Percentiles rank a stretch among this genome's conserved stretches.
phyloP scores from a whole-genome alignment of 1,140 invertebrate genomes.

The Harlomillsia oculata region DNA sequence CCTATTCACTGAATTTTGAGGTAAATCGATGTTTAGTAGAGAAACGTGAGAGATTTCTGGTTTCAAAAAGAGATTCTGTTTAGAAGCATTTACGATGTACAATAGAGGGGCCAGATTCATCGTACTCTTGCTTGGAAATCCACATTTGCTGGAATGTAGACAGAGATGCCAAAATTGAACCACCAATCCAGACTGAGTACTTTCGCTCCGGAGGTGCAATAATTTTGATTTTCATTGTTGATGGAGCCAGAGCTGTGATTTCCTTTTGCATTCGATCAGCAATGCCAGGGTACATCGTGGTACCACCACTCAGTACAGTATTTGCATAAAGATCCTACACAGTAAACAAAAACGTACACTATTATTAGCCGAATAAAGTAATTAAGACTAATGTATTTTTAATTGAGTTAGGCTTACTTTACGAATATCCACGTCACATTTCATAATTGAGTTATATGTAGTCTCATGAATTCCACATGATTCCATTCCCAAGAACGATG shows the following conservation, averaged over 20 bases:
- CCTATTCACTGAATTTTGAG: no score
- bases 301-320: slow-evolving; percentile 70
- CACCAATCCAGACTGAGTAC: slow-evolving; percentile 77
- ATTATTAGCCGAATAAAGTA: neutral
- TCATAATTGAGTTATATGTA: slow-evolving; percentile 82
- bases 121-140: slow-evolving; percentile 93
- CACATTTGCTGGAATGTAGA: slow-evolving; percentile 90
- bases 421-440: slow-evolving; percentile 77
- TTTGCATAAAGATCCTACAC: slow-evolving; percentile 56
- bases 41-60: no score
- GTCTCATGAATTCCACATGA: slow-evolving; percentile 73
- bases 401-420: slow-evolving; percentile 41
- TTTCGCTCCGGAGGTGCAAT: slow-evolving; percentile 73
- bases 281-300: slow-evolving; percentile 91
- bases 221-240: slow-evolving; percentile 71
- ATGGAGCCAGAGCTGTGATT: slow-evolving; percentile 61
- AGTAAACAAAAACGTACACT: neutral
- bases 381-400: neutral
- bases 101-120: slow-evolving; percentile 85
- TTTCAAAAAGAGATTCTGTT: no score
- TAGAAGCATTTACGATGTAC: slow-evolving; percentile 95
- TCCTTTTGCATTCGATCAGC: slow-evolving; percentile 69
- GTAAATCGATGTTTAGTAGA: no score
- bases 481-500: slow-evolving; percentile 70
- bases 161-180: slow-evolving; percentile 72